Evolutionary conservation across 2,113 vertebrate genomes (phyloP), one percentile per base, ranked within the genome.

Genomic region (Neofelis nebulosa): DNA sequence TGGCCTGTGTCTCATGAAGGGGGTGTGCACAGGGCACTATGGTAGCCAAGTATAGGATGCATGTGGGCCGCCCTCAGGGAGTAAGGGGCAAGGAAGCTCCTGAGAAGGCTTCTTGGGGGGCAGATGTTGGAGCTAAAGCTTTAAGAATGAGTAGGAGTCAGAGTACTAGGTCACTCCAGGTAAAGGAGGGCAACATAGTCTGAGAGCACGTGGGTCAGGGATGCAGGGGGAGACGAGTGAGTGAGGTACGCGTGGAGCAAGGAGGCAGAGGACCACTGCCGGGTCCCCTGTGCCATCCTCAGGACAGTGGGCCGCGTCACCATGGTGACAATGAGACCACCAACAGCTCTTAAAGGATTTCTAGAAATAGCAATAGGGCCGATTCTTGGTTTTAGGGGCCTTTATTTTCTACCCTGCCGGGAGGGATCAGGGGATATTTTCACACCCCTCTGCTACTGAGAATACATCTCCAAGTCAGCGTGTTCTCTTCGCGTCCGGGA

Each of bases 181-280:
- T 2, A 15, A 31, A n/a, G 12, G 31, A 12, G 6, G 41, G 31
- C 36, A 19, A 3, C 33, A 36, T 7, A 41, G 2, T 18, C 33
- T 15, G 21, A 18, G 41, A 27, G 57, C 48, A 50, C 36, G n/a
- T 33, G 45, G 52, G 27, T 81, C 11, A 0, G 3, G 3, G 18
- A 29, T 0, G 0, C 29, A 18, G 29, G 21, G 61, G 19, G 52
- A 73, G 9, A 69, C 8, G 16, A 78, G 6, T 0, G 41, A n/a
- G 16, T 0, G 41, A n/a, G 16, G 16, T 1, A 9, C 45, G 25
- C 52, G 16, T 3, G 33, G 19, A 63, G 11, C 2, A n/a, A 71
- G 45, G 84, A 23, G 11, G 3, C 6, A 1, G 27, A 57, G 63
- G 63, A 16, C n/a, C 31, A 5, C 4, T 0, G 10, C 19, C 7